Conservation (phyloP, 2,888 invertebrate species). For the Tuta absoluta region DNA sequence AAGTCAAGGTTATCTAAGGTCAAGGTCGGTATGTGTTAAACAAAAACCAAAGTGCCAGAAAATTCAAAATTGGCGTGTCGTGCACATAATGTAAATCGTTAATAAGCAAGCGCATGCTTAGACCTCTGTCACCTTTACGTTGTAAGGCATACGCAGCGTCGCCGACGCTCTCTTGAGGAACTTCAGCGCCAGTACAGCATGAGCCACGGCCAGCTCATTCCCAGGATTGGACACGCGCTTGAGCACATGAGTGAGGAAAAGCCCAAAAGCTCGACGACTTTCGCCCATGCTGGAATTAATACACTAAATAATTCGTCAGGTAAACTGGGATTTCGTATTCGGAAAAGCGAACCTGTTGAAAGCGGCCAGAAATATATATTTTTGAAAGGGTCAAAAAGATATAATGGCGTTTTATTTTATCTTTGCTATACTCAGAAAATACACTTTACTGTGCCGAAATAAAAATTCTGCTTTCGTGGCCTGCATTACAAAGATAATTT, state of each 20-base stretch:
- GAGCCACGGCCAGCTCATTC: constrained; percentile 77
- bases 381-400: too few relatives aligned
- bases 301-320: background rate
- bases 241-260: constrained; percentile 88
- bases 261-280: constrained; percentile 88
- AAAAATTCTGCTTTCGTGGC: too few relatives aligned
- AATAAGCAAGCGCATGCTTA: constrained; percentile 32
- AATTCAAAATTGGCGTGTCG: too few relatives aligned
- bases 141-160: constrained; percentile 85
- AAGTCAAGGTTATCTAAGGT: background rate
- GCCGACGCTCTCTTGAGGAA: constrained; percentile 88
- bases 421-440: too few relatives aligned
- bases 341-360: too few relatives aligned
- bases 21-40: background rate
- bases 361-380: too few relatives aligned
- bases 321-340: too few relatives aligned
- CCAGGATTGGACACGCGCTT: constrained; percentile 82
- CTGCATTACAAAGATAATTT: too few relatives aligned
- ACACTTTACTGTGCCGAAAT: too few relatives aligned
- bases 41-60: background rate
- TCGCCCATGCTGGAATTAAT: constrained; percentile 81
- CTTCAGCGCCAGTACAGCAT: constrained; percentile 86
- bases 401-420: too few relatives aligned
- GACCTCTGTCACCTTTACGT: constrained; percentile 63
- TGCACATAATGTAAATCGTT: background rate